A percentile compares a stretch with the other conserved stretches of the same genome.
Evolutionary conservation across 2,797 vertebrate species (phyloP).

Genomic region (Sebastiscus tertius): DNA sequence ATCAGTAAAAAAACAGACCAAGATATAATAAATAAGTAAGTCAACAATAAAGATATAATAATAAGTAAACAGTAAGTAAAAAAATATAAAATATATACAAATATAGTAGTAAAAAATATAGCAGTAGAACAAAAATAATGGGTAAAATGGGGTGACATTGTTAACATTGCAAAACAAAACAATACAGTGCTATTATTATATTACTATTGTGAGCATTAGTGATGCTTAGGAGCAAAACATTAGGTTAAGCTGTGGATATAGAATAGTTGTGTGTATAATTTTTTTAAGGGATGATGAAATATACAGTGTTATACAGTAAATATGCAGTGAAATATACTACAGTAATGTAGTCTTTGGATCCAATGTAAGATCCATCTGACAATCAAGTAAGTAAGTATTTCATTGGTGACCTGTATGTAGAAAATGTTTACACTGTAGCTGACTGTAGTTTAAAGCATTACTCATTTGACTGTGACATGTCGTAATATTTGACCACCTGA

Average conservation of each 20-base stretch:
- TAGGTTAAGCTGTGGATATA: neutral
- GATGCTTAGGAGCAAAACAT: neutral
- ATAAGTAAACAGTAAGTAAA: no score
- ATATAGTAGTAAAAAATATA: neutral
- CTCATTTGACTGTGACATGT: neutral
- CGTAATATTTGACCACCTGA: neutral
- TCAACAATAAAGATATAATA: no score
- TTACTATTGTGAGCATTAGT: neutral
- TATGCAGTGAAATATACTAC: no score
- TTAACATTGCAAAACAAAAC: neutral
- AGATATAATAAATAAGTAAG: no score
- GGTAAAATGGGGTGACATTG: neutral
- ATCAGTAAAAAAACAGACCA: no score
- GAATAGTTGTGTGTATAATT: neutral
- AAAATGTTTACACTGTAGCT: neutral
- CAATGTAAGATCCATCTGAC: neutral
- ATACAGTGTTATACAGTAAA: no score
- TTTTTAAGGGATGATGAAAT: neutral
- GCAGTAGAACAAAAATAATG: no score
- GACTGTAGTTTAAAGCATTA: neutral
- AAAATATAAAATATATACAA: neutral
- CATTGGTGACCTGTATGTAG: neutral
- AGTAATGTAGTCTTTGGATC: neutral
- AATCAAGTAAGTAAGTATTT: neutral
- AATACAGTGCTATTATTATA: neutral